A percentile compares a stretch with the other conserved stretches of the same genome.
Evolutionary conservation across 1,140 invertebrate species (phyloP).

Genomic region (Penaeus vannamei): DNA sequence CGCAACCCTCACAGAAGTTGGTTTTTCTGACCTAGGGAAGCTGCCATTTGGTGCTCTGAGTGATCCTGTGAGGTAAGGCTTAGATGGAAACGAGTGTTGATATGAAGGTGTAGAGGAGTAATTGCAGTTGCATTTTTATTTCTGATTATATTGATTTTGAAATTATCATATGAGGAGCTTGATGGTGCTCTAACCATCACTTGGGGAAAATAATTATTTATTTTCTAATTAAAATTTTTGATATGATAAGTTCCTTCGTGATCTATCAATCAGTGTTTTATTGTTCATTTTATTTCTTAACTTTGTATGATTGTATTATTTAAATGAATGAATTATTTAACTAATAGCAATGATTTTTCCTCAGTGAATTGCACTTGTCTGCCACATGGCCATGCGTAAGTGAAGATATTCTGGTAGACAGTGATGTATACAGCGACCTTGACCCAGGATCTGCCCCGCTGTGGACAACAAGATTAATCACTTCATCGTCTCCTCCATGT

Average conservation of each 20-base stretch:
- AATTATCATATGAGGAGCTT: too few relatives aligned
- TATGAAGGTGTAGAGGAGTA: neutral
- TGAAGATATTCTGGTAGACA: constrained; percentile 90
- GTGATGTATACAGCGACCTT: constrained; percentile 88
- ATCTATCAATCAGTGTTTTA: too few relatives aligned
- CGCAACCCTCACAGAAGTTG: constrained; percentile 77
- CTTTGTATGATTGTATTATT: too few relatives aligned
- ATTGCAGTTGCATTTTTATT: neutral
- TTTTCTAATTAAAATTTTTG: too few relatives aligned
- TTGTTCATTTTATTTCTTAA: too few relatives aligned
- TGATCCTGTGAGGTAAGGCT: constrained; percentile 80
- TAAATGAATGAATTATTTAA: too few relatives aligned
- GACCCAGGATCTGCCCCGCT: constrained; percentile 87
- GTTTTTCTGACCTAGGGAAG: constrained; percentile 76
- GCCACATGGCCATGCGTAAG: constrained; percentile 90
- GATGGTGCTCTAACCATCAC: neutral
- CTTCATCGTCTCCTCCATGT: constrained; percentile 72
- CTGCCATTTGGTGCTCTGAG: constrained; percentile 88
- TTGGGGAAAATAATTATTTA: too few relatives aligned
- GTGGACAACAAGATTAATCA: constrained; percentile 76
- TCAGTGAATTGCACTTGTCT: constrained; percentile 82
- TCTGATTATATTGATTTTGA: neutral
- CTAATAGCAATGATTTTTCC: neutral
- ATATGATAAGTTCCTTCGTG: too few relatives aligned
- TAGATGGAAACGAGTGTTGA: neutral